Percentiles rank a stretch among this genome's conserved stretches.
Evolutionary conservation across 2,888 invertebrate genomes (phyloP).

Genomic region (Leptinotarsa haldemani): DNA sequence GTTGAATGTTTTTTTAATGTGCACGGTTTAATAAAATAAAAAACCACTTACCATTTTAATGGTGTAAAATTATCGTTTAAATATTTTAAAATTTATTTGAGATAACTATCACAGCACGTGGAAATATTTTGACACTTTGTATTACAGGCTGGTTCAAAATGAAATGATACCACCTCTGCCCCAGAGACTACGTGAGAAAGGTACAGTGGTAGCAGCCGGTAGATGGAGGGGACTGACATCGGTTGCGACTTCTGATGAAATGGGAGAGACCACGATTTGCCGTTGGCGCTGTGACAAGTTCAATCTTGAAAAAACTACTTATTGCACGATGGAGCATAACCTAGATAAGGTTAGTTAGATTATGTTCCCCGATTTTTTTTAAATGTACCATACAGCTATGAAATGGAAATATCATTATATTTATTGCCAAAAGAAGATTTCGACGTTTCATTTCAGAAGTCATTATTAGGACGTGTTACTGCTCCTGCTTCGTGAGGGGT

Average conservation of each 20-base stretch:
- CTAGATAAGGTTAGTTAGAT: not conserved
- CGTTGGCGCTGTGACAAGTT: slow-evolving; percentile 12
- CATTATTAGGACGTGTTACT: too few species aligned
- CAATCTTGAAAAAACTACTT: slow-evolving; percentile 9
- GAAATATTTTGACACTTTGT: slow-evolving; percentile 29
- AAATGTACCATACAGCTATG: too few species aligned
- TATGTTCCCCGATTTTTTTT: not conserved
- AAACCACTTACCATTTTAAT: slow-evolving; percentile 21
- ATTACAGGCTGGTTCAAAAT: slow-evolving; percentile 21
- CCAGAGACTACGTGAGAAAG: slow-evolving; percentile 23
- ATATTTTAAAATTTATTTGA: slow-evolving; percentile 18
- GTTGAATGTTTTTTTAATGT: too few species aligned
- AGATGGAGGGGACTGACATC: slow-evolving; percentile 15
- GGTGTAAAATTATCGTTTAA: not conserved
- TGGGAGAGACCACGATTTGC: slow-evolving; percentile 6
- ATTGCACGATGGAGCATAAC: not conserved
- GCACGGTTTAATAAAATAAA: not conserved
- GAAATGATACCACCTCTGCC: slow-evolving; percentile 23
- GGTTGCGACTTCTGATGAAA: slow-evolving; percentile 16
- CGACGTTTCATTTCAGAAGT: too few species aligned
- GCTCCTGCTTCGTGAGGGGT: too few species aligned
- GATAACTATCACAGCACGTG: slow-evolving; percentile 34
- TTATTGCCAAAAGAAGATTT: too few species aligned
- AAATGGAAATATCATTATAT: too few species aligned
- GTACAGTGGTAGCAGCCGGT: slow-evolving; percentile 2